Base-by-base conservation (phyloP, 2,888 invertebrate species). In the Rhimphoctona megacephalus region DNA sequence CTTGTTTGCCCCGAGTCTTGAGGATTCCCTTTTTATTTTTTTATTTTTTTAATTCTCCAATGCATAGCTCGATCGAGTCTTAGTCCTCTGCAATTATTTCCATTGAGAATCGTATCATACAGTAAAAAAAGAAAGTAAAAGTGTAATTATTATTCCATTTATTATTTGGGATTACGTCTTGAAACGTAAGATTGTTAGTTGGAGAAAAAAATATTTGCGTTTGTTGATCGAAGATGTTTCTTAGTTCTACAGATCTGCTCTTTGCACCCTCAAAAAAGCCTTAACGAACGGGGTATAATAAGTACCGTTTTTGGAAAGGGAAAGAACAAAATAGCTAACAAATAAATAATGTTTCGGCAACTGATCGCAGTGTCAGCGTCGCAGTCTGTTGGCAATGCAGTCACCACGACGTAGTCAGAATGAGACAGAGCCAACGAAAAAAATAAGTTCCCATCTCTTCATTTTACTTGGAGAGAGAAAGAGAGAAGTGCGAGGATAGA, bases 1-100 rank as follows among this genome's bases (percentile, higher is more conserved):
- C 67, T 57, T 57, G 90, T 89, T 89, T 89, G 90, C 88, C 86
- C 46, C 46, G 8, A 88, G 89, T 87, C 88, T 39, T 43, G 66
- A 76, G 80, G 81, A 81, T 69, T 85, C 86, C 85, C 39, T 25
- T 33, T 43, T 69, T 85, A 80, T 61, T 25, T 74, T 82, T 81
- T 52, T 70, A 6, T 6, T 17, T 6, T 61, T 61, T 61, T 43
- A 11, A 30, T 61, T 14, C 30, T 61, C 30, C 57, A 43, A 72
- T 80, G 79, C 70, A 80, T 36, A 9, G 46, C 64, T 54, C 64
- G 33, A 76, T 64, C 46, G 61, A 76, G n/a, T 33, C 76, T 76
- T 19, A 46, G 46, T 70, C 49, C 39, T 64, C 33, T 46, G 30
- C 33, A 22, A 33, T 25, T 7, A 49, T 64, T 64, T 30, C 1